These are phyloP conservation scores for Hoplodrina blanda DNA, from an alignment of 2,888 invertebrate genomes.

Conservation along the genomic window DNA sequence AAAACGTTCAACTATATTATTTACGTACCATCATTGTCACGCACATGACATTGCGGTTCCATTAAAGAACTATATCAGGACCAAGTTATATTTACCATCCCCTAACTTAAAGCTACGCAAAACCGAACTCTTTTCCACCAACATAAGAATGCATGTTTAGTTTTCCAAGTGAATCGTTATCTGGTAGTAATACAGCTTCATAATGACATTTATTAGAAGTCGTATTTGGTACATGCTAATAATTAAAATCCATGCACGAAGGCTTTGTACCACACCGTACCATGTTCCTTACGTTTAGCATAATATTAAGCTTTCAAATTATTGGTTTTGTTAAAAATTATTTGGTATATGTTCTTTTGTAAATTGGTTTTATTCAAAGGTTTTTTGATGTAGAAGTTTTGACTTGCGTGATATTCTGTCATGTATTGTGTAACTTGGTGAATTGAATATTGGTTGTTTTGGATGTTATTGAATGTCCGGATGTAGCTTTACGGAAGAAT, in stretches of 20 bases:
- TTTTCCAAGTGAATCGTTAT: slow-evolving; percentile 37
- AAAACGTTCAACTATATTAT: slow-evolving; percentile 83
- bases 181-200: slow-evolving; percentile 81
- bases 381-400: slow-evolving; percentile 58
- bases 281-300: slow-evolving; percentile 85
- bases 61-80: slow-evolving; percentile 86
- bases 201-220: slow-evolving; percentile 90
- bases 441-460: slow-evolving; percentile 44
- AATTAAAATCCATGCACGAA: slow-evolving; percentile 91
- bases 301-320: slow-evolving; percentile 85
- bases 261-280: slow-evolving; percentile 86
- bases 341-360: slow-evolving; percentile 68
- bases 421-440: slow-evolving; percentile 52
- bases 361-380: slow-evolving; percentile 61
- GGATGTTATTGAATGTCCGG: slow-evolving; percentile 20
- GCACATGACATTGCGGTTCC: slow-evolving; percentile 86
- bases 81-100: slow-evolving; percentile 62
- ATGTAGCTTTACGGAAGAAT: neutral
- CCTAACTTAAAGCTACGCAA: slow-evolving; percentile 33
- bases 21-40: slow-evolving; percentile 89
- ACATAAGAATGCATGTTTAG: slow-evolving; percentile 44
- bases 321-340: slow-evolving; percentile 76
- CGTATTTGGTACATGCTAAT: slow-evolving; percentile 90
- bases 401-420: slow-evolving; percentile 55
- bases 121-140: slow-evolving; percentile 50